These are phyloP conservation scores for Eucera pruinosa DNA, from an alignment of 2,888 invertebrate genomes.

Conservation along the genomic window DNA sequence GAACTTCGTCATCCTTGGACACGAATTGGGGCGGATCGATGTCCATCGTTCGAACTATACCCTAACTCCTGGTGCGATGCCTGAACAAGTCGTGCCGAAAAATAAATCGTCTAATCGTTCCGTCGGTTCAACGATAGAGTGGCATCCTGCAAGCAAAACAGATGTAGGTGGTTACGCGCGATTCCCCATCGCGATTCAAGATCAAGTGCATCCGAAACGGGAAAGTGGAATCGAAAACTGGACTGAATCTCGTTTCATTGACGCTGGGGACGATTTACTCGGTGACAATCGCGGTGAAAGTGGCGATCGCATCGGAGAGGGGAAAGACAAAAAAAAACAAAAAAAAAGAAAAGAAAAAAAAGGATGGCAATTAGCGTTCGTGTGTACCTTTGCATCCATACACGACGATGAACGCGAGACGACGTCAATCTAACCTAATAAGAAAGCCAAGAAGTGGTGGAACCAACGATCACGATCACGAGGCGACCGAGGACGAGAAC, in stretches of 20 bases:
- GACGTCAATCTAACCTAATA: conserved; percentile 45
- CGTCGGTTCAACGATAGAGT: conserved; percentile 11
- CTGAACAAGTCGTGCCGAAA: neutral
- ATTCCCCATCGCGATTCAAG: neutral
- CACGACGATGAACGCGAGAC: neutral
- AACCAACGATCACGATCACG: neutral
- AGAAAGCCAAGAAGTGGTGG: too few species aligned
- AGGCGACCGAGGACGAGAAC: neutral
- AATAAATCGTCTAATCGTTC: neutral
- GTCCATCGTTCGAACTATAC: conserved; percentile 75
- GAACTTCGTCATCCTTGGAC: conserved; percentile 83
- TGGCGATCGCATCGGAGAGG: neutral
- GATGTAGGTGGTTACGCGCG: neutral
- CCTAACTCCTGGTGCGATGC: neutral
- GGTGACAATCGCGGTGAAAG: conserved; percentile 16
- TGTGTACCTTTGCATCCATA: neutral
- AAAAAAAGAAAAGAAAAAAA: too few species aligned
- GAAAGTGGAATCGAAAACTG: neutral
- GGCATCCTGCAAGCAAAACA: conserved; percentile 52
- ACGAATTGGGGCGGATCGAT: conserved; percentile 79
- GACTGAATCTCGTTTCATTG: neutral
- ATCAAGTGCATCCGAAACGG: neutral
- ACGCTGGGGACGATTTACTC: neutral
- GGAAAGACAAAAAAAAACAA: too few species aligned
- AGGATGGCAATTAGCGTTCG: conserved; percentile 17